Percentiles rank a stretch among this genome's conserved stretches.
These are phyloP conservation scores for Orbicella faveolata DNA, from an alignment of 64 coral and sea anemone genomes.

Conservation along the genomic window DNA sequence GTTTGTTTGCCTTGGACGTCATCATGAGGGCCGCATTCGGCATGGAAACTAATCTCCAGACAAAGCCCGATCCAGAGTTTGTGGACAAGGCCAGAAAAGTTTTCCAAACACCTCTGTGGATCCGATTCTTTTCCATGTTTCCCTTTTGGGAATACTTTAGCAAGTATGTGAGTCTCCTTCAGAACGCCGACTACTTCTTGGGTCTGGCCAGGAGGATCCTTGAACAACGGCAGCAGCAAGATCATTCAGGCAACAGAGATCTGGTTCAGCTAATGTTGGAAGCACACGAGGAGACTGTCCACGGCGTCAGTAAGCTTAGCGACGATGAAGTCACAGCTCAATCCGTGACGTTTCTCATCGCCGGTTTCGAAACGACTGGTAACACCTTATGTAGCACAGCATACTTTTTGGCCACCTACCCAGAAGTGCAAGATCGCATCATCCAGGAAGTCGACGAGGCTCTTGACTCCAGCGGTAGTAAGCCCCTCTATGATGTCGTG, in stretches of 20 bases:
- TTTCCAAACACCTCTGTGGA: constrained; percentile 36
- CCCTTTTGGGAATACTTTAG: constrained; percentile 55
- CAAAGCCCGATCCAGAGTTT: constrained; percentile 21
- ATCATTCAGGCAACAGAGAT: not conserved
- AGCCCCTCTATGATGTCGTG: constrained; percentile 61
- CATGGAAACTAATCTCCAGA: constrained; percentile 48
- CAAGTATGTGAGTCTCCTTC: constrained; percentile 16
- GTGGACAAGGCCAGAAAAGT: constrained; percentile 57
- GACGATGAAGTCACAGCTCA: constrained; percentile 77
- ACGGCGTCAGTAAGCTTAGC: constrained; percentile 58
- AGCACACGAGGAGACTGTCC: constrained; percentile 54
- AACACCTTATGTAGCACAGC: constrained; percentile 61
- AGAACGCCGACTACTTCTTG: constrained; percentile 45
- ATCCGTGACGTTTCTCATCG: constrained; percentile 63
- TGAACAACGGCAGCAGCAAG: constrained; percentile 27
- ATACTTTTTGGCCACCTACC: constrained; percentile 56
- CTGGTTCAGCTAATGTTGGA: constrained; percentile 82
- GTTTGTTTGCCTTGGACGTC: constrained; percentile 68
- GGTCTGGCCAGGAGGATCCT: constrained; percentile 31
- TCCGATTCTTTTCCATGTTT: constrained; percentile 68
- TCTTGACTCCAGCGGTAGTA: constrained; percentile 13
- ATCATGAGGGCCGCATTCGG: constrained; percentile 69
- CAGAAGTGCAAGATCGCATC: constrained; percentile 73
- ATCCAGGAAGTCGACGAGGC: constrained; percentile 74
- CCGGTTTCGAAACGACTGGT: constrained; percentile 73